Percentiles rank a stretch among this genome's conserved stretches.
Conservation (phyloP, 2,888 invertebrate genomes). For the Chymomyza procnemis region DNA sequence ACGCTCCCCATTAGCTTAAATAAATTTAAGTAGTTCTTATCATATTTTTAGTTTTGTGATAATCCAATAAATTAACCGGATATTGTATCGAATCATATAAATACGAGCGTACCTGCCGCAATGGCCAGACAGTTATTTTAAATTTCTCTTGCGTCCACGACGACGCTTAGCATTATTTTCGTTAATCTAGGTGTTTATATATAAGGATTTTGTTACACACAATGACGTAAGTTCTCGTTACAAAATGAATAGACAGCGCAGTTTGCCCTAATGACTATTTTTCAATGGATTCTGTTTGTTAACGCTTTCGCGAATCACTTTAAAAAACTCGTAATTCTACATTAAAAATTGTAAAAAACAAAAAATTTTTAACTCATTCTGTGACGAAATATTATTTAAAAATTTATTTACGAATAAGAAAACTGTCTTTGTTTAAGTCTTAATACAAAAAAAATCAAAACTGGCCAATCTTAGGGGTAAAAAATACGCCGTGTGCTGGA, state of each 20-base stretch:
- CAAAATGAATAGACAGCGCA: not conserved
- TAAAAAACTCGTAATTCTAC: not conserved
- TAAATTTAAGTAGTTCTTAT: not conserved
- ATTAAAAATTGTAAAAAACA: not conserved
- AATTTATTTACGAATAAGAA: not conserved
- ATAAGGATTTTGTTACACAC: conserved; percentile 34
- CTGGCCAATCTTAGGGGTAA: conserved; percentile 41
- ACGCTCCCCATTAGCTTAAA: not conserved
- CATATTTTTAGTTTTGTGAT: not conserved
- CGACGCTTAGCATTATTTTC: conserved; percentile 18
- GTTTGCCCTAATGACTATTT: not conserved
- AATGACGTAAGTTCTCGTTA: conserved; percentile 49
- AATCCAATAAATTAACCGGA: not conserved
- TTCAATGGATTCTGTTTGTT: not conserved
- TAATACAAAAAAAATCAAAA: no score
- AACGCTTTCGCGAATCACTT: not conserved
- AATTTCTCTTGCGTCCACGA: conserved; percentile 2
- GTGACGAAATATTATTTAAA: no score
- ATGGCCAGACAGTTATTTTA: not conserved
- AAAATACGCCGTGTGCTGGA: conserved; percentile 58
- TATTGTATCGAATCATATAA: conserved; percentile 1
- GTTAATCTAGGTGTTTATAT: not conserved
- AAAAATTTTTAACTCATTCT: not conserved
- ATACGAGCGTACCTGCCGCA: not conserved
- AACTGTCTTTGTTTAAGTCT: not conserved